Percentiles rank a stretch among this genome's conserved stretches.
phyloP scores from a whole-genome alignment of 2,797 vertebrate species.

The Ctenosaura bakeri region DNA sequence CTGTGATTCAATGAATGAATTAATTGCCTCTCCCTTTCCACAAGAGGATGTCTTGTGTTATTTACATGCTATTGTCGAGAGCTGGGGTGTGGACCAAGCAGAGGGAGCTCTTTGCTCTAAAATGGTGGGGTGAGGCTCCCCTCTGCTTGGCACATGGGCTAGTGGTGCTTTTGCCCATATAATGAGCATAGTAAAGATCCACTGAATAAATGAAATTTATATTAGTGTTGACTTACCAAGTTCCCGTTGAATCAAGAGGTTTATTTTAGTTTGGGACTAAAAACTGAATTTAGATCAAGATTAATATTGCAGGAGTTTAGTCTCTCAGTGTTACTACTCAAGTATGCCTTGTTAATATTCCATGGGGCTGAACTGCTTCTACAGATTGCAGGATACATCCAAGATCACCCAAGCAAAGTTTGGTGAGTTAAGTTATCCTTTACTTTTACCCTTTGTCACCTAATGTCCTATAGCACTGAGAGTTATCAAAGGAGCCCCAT shows the following conservation, averaged over 20 bases:
- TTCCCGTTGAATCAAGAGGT: too few relatives aligned
- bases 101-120: too few relatives aligned
- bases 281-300: not conserved
- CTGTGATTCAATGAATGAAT: not conserved
- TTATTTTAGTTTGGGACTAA: not conserved
- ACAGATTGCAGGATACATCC: not conserved
- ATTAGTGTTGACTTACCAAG: too few relatives aligned
- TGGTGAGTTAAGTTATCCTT: not conserved
- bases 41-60: not conserved
- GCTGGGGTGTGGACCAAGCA: too few relatives aligned
- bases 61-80: not conserved
- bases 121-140: too few relatives aligned
- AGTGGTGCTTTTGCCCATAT: not conserved
- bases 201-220: too few relatives aligned
- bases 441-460: not conserved
- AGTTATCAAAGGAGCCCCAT: not conserved
- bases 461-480: too few relatives aligned
- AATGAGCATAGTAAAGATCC: not conserved
- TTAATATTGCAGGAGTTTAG: not conserved
- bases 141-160: too few relatives aligned
- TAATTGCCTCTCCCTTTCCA: not conserved
- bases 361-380: not conserved
- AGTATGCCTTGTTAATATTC: not conserved
- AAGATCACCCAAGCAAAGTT: not conserved
- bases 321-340: not conserved